These are phyloP conservation scores for Pseudorhombus dupliciocellatus DNA, from an alignment of 2,113 vertebrate genomes.

Conservation along the genomic window DNA sequence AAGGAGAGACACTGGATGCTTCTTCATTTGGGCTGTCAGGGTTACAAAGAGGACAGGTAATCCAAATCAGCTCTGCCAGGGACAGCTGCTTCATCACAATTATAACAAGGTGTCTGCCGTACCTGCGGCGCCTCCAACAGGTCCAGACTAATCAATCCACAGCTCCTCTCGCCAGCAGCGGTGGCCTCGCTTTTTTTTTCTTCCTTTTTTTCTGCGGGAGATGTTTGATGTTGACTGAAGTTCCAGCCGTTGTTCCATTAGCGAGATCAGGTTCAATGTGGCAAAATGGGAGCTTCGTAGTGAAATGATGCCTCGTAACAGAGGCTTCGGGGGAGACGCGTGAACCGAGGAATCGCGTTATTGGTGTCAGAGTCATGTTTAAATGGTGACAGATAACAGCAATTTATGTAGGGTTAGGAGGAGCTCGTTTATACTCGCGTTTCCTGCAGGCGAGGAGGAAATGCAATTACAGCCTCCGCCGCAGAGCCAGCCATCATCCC, in stretches of 20 bases:
- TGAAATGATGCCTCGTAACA: slow-evolving; percentile 60
- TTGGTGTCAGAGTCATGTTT: slow-evolving; percentile 58
- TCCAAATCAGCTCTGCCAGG: slow-evolving; percentile 70
- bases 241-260: slow-evolving; percentile 49
- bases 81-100: slow-evolving; percentile 80
- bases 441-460: slow-evolving; percentile 48
- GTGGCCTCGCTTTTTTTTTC: background rate
- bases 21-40: slow-evolving; percentile 76
- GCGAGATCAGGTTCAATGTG: slow-evolving; percentile 45
- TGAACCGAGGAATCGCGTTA: slow-evolving; percentile 56
- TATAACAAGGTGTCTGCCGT: slow-evolving; percentile 68
- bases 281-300: slow-evolving; percentile 47
- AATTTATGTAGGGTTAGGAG: slow-evolving; percentile 65
- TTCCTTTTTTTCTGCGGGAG: slow-evolving; percentile 13
- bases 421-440: slow-evolving; percentile 54
- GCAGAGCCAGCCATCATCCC: slow-evolving; percentile 45
- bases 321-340: slow-evolving; percentile 48
- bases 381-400: slow-evolving; percentile 74
- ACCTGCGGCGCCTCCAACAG: slow-evolving; percentile 54
- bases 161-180: slow-evolving; percentile 12
- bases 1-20: slow-evolving; percentile 60
- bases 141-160: slow-evolving; percentile 62
- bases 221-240: slow-evolving; percentile 56
- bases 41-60: slow-evolving; percentile 73
- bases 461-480: slow-evolving; percentile 56